phyloP scores from a whole-genome alignment of 2,797 vertebrate genomes.

The Danio jaintianensis region DNA sequence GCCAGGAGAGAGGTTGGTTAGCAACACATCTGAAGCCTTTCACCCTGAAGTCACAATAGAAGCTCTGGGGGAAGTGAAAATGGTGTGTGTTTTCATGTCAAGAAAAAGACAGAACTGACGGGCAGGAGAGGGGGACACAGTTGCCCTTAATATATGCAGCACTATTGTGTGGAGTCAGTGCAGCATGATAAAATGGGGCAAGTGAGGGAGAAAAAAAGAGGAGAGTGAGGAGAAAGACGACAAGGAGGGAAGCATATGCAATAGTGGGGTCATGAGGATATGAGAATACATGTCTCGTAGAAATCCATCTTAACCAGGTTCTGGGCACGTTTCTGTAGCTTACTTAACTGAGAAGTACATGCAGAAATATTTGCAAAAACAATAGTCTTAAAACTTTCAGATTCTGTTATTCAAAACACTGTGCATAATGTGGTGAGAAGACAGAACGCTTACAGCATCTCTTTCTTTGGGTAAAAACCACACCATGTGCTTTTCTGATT shows the following conservation, averaged over 20 bases:
- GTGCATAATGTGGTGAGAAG: slow-evolving; percentile 4
- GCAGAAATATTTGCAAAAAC: background rate
- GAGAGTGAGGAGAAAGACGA: slow-evolving; percentile 57
- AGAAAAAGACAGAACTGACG: slow-evolving; percentile 53
- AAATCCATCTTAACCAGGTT: slow-evolving; percentile 47
- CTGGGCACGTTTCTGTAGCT: background rate
- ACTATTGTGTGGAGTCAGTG: slow-evolving; percentile 80
- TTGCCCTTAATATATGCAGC: slow-evolving; percentile 77
- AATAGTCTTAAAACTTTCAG: background rate
- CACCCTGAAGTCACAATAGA: slow-evolving; percentile 36
- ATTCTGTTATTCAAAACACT: slow-evolving; percentile 17
- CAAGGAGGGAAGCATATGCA: slow-evolving; percentile 58
- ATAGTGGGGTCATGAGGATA: slow-evolving; percentile 41
- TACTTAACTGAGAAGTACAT: background rate
- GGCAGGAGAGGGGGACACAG: slow-evolving; percentile 64
- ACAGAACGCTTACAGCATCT: background rate
- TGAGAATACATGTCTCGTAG: slow-evolving; percentile 56
- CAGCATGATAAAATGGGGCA: slow-evolving; percentile 75
- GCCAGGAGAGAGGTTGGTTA: background rate
- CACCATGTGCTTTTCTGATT: slow-evolving; percentile 18
- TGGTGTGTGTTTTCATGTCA: slow-evolving; percentile 31
- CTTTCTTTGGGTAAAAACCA: slow-evolving; percentile 20
- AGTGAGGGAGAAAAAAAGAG: slow-evolving; percentile 28
- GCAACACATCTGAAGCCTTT: slow-evolving; percentile 28
- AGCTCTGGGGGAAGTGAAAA: slow-evolving; percentile 42